Conservation (phyloP, 2,888 invertebrate species). For the Dicranocentrus wangi region DNA sequence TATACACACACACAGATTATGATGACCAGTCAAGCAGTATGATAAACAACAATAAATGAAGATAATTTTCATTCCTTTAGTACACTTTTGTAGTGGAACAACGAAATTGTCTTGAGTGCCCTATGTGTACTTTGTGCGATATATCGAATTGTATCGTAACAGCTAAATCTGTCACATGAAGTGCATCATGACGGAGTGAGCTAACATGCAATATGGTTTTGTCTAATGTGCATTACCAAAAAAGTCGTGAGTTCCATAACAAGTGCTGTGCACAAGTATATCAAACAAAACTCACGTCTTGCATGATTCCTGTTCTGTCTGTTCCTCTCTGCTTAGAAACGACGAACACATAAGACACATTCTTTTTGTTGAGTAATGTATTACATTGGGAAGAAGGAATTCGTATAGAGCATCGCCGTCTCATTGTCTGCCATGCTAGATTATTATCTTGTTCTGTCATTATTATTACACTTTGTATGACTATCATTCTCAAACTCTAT, state of each 20-base stretch:
- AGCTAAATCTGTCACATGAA: constrained; percentile 21
- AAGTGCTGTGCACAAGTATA: background rate
- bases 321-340: background rate
- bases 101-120: background rate
- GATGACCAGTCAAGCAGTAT: constrained; percentile 16
- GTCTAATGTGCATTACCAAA: constrained; percentile 3
- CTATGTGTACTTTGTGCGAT: background rate
- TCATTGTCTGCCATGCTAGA: constrained; percentile 8
- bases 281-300: background rate
- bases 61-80: constrained; percentile 8
- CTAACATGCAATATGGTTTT: no score
- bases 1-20: background rate
- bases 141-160: background rate
- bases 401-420: background rate
- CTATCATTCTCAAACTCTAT: background rate
- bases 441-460: constrained; percentile 26
- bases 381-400: background rate
- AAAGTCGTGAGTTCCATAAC: constrained; percentile 9
- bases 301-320: background rate
- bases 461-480: constrained; percentile 24
- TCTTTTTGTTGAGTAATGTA: background rate
- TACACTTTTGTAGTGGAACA: background rate
- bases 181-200: background rate
- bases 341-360: background rate
- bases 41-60: constrained; percentile 27